Evolutionary conservation across 2,888 invertebrate genomes (phyloP).

Genomic region (Philhelius pedissequus): DNA sequence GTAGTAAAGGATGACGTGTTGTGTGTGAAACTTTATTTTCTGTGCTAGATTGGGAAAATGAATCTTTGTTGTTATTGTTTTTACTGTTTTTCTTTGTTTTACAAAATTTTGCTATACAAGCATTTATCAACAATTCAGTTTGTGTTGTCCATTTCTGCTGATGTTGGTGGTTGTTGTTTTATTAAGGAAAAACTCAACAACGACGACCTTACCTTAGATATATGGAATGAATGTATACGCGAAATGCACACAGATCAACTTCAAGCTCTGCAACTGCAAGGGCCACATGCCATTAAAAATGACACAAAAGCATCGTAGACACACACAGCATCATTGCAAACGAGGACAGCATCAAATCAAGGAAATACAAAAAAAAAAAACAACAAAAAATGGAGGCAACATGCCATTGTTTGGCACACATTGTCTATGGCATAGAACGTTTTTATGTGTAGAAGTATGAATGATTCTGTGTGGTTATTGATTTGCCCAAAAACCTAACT

Average conservation of each 20-base stretch:
- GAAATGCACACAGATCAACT: constrained; percentile 54
- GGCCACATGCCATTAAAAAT: constrained; percentile 64
- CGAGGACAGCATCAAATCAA: background rate
- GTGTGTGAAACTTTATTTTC: background rate
- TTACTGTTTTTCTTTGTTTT: background rate
- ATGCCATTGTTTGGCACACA: constrained; percentile 64
- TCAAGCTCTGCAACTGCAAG: constrained; percentile 51
- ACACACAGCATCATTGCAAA: constrained; percentile 24
- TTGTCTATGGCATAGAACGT: constrained; percentile 35
- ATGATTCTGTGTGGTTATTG: constrained; percentile 61
- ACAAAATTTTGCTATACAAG: background rate
- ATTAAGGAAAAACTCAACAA: background rate
- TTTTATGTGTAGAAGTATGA: background rate
- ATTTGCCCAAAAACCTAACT: constrained; percentile 59
- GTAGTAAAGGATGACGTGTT: background rate
- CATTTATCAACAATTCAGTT: constrained; percentile 62
- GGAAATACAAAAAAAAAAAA: background rate
- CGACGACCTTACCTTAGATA: background rate
- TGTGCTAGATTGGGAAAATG: background rate
- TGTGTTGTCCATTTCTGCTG: constrained; percentile 33
- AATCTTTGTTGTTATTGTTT: background rate
- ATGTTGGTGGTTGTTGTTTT: background rate
- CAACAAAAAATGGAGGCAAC: constrained; percentile 26
- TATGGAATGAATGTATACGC: constrained; percentile 5
- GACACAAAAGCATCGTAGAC: constrained; percentile 56